Conservation (phyloP, 2,113 vertebrate species). For the Pithys albifrons region DNA sequence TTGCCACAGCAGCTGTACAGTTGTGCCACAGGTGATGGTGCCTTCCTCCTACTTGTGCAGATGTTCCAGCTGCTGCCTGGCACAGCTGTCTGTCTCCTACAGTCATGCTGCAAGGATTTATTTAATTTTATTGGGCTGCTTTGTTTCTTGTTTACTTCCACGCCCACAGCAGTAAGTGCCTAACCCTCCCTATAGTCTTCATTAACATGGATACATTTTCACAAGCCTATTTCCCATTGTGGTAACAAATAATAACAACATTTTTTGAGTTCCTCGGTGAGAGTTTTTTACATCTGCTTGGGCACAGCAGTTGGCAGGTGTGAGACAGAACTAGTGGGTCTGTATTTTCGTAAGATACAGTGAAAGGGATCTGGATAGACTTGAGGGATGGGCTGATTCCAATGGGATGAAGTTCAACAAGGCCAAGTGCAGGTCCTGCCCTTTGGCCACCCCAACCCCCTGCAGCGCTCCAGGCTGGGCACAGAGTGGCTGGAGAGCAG, state of each 20-base stretch:
- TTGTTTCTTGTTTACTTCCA: neutral
- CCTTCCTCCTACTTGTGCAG: neutral
- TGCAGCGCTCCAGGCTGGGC: no score
- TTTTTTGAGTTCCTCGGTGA: neutral
- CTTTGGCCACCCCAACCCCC: no score
- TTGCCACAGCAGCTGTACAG: neutral
- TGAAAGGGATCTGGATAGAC: no score
- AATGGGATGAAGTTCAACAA: no score
- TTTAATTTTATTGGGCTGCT: neutral
- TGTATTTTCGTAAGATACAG: neutral
- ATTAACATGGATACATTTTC: neutral
- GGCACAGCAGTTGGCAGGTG: neutral
- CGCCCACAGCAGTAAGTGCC: neutral
- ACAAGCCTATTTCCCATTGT: neutral
- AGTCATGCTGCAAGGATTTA: neutral
- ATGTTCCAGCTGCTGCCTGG: fast-evolving
- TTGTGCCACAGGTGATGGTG: neutral
- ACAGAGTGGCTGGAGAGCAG: no score
- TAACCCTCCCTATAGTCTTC: neutral
- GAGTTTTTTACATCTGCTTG: neutral
- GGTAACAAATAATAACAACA: neutral
- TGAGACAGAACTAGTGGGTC: neutral
- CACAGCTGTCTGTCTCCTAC: neutral
- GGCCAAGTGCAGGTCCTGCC: no score
- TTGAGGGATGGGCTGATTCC: no score